Base-by-base conservation (phyloP, 2,888 invertebrate genomes). In the Microplitis deprimator region DNA sequence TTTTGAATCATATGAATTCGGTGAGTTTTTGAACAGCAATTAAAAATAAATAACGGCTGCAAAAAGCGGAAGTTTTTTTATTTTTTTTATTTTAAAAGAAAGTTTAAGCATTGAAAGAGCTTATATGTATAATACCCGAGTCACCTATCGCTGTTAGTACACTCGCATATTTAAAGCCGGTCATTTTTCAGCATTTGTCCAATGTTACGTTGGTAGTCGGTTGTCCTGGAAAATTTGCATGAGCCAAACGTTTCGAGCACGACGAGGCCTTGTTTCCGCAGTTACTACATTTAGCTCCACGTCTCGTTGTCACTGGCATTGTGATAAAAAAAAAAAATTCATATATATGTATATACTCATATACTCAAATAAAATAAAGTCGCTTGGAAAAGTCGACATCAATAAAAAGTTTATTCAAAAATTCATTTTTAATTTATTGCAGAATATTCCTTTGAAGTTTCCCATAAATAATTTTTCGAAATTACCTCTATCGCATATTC, bases 111-210 rank as follows among this genome's bases (percentile, higher is more conserved):
- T 84, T 83, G 82, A 79, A 81, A 82, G 77, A 81, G 83, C 84
- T 86, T 81, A 83, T 80, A 79, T 65, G 79, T 79, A 82, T 80
- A 81, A 80, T 79, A 81, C 71, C 75, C 78, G 80, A 84, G 84
- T 82, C 86, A 89, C 88, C 88, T 89, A 89, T 89, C 89, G 89
- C 85, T 82, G 80, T 69, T 81, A 84, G 86, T 85, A 87, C 89
- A 89, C 87, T 88, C 89, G 86, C 87, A 87, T 88, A 88, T 89
- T 89, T 88, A 88, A 89, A 89, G 89, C 89, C 83, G 84, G 82
- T 86, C 88, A 87, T 89, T 89, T 89, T 89, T 89, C 89, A 89
- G 89, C 87, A 89, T 89, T 89, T 89, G 83, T 76, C 75, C 83
- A 84, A 84, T 87, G 84, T 50, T 86, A 86, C 86, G 83, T 87